A percentile compares a stretch with the other conserved stretches of the same genome.
phyloP scores from a whole-genome alignment of 2,113 vertebrate species.

The Clupea harengus region DNA sequence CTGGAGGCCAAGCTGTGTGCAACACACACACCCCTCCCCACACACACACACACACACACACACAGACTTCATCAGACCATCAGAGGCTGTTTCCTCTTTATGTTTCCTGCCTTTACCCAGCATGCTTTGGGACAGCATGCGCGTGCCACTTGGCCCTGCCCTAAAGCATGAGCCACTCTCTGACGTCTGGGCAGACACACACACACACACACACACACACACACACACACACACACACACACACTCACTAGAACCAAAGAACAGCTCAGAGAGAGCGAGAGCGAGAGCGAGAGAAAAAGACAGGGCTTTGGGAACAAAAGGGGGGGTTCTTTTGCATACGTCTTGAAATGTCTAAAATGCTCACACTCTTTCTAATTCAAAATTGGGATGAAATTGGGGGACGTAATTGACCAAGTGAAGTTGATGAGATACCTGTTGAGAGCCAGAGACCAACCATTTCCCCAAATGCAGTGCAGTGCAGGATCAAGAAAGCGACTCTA shows the following conservation, averaged over 20 bases:
- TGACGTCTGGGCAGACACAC: neutral
- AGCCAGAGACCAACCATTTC: too few species aligned
- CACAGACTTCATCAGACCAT: neutral
- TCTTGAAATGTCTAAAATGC: too few species aligned
- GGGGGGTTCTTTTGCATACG: too few species aligned
- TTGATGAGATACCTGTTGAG: too few species aligned
- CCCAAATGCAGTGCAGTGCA: too few species aligned
- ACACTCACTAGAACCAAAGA: neutral
- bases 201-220: neutral
- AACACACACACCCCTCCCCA: neutral
- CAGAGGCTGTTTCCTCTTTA: neutral
- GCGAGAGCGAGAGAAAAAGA: neutral
- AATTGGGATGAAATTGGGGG: too few species aligned
- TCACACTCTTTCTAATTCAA: too few species aligned
- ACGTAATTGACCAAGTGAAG: too few species aligned
- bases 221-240: neutral
- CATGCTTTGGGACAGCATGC: neutral
- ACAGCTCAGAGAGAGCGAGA: neutral
- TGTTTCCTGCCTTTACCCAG: neutral
- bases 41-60: conserved; percentile 15
- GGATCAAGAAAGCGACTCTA: too few species aligned
- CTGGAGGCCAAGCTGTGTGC: conserved; percentile 5
- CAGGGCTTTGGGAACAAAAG: too few species aligned
- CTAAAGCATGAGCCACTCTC: neutral
- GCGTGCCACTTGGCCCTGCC: neutral